Conservation (phyloP, 2,888 invertebrate genomes). For the Leptothorax acervorum region DNA sequence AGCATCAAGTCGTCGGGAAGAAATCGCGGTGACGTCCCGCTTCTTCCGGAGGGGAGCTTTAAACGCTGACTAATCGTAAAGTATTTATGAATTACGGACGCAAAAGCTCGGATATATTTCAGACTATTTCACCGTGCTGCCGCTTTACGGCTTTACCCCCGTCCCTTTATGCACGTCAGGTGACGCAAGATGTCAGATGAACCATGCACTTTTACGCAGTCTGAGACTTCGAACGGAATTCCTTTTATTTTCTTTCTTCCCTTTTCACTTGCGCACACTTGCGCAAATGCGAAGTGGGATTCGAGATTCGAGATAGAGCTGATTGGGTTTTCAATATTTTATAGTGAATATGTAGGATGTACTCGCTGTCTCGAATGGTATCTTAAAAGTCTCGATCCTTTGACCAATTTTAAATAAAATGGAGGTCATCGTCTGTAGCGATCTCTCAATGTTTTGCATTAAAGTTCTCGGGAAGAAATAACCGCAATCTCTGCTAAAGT, state of each 20-base stretch:
- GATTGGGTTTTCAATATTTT: conserved; percentile 21
- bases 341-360: not conserved
- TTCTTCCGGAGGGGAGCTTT: not conserved
- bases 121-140: not conserved
- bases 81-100: not conserved
- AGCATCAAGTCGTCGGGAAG: not conserved
- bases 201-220: not conserved
- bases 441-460: not conserved
- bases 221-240: not conserved
- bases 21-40: not conserved
- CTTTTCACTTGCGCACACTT: not conserved
- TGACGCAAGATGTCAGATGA: not conserved
- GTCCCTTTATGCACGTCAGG: not conserved
- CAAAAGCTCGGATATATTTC: not conserved
- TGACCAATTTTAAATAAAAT: conserved; percentile 27
- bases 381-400: not conserved
- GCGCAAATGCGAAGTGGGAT: not conserved
- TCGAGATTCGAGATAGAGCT: not conserved
- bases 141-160: not conserved
- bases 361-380: not conserved
- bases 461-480: not conserved
- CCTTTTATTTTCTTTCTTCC: too few relatives aligned
- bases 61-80: not conserved
- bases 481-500: not conserved
- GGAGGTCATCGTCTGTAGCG: not conserved